Percentiles rank a stretch among this genome's conserved stretches.
Conservation (phyloP, 2,797 vertebrate species). For the Falco rusticolus region DNA sequence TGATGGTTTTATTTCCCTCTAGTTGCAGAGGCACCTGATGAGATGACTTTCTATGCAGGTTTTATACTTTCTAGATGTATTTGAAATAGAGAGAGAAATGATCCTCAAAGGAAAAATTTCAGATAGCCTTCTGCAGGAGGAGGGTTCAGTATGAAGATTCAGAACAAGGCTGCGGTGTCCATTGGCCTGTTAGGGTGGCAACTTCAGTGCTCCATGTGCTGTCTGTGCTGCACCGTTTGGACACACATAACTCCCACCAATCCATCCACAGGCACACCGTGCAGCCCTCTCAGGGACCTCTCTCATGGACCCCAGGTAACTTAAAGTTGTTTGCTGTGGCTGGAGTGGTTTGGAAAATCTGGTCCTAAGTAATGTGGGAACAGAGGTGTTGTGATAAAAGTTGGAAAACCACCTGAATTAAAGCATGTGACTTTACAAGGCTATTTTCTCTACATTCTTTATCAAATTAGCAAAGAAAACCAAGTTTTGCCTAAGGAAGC, state of each 20-base stretch:
- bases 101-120: background rate
- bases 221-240: background rate
- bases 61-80: background rate
- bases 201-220: background rate
- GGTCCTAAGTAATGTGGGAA: background rate
- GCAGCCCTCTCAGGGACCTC: background rate
- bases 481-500: background rate
- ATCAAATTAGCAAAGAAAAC: background rate
- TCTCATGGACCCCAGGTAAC: background rate
- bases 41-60: background rate
- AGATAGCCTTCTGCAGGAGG: background rate
- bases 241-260: background rate
- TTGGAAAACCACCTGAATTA: background rate
- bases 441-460: background rate
- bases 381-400: fast-evolving
- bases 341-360: background rate
- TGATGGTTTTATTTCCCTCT: background rate
- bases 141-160: background rate
- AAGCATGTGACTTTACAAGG: background rate
- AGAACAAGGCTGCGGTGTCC: background rate
- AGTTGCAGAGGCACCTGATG: background rate
- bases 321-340: background rate
- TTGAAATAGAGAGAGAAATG: background rate
- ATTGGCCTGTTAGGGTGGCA: background rate
- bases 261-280: background rate